These are phyloP conservation scores for Romanogobio albipinnatus DNA, from an alignment of 2,113 vertebrate species.

Conservation along the genomic window DNA sequence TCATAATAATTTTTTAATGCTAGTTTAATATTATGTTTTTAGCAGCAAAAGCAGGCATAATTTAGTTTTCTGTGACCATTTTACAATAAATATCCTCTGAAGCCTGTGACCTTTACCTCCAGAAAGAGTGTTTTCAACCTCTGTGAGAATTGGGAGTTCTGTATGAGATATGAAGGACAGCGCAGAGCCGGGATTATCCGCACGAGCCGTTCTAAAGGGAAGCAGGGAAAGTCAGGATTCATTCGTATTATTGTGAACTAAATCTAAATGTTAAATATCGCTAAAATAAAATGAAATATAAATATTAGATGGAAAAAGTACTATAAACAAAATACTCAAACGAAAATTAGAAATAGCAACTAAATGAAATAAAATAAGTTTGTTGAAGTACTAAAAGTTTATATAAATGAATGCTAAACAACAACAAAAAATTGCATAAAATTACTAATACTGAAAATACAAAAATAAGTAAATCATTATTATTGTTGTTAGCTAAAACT, in stretches of 20 bases:
- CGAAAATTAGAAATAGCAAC: not conserved
- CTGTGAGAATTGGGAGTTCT: conserved; percentile 72
- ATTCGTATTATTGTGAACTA: not conserved
- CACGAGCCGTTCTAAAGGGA: conserved; percentile 83
- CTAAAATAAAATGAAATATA: not conserved
- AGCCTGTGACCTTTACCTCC: conserved; percentile 72
- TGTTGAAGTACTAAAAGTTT: not conserved
- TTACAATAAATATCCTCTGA: not conserved
- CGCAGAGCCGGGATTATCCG: conserved; percentile 83
- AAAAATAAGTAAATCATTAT: too few relatives aligned
- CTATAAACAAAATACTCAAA: too few relatives aligned
- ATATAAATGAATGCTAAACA: not conserved
- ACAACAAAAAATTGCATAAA: not conserved
- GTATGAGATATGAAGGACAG: conserved; percentile 83
- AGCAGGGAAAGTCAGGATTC: not conserved
- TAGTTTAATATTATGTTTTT: not conserved
- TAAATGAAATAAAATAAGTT: not conserved
- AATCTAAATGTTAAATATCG: not conserved
- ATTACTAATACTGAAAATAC: not conserved
- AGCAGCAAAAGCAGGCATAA: not conserved
- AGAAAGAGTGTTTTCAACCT: conserved; percentile 79
- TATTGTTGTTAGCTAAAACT: too few relatives aligned
- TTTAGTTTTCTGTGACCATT: not conserved
- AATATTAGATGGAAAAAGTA: not conserved
- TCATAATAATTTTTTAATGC: not conserved